Evolutionary conservation across 2,888 invertebrate genomes (phyloP), one percentile per base, ranked within the genome.

Genomic region (Ochropacha duplaris): DNA sequence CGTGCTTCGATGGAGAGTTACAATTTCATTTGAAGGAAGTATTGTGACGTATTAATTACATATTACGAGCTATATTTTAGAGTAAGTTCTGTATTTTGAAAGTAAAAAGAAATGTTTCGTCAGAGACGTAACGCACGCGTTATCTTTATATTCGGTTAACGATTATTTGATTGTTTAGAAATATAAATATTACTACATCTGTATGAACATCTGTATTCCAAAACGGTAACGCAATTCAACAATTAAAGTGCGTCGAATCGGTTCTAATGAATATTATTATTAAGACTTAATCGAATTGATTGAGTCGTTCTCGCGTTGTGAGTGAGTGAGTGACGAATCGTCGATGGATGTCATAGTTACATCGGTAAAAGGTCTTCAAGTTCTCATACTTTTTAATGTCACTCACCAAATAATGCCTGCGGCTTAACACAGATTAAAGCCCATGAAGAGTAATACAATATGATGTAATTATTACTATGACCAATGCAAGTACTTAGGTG

Each of bases 311-410:
- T 61, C 67, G 60, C 69, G 64, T 69, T 68, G 62, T 60, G 68
- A 73, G 69, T 72, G 65, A 77, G 62, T 60, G 68, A 73, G 69
- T 72, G 65, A 77, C 74, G 76, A 83, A 86, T 83, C 67, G 63
- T 58, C 69, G 68, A 73, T 76, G 69, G 81, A 78, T 86, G 85
- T 85, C 87, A 76, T 76, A 84, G 77, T 74, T 75, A 80, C 71
- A 71, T 60, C 72, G 77, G 72, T 74, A 65, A 91, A 92, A 92
- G 92, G 92, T 92, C 88, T 87, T 67, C 57, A 57, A 61, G 82
- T 88, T 92, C 92, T 86, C 92, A 91, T 86, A 89, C 78, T 86
- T 86, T 87, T 86, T 90, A 92, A 91, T 90, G 88, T 88, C 91
- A 89, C 82, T 86, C 75, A 81, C 71, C 80, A 80, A 87, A 83